Evolutionary conservation across 2,888 invertebrate genomes (phyloP).

Genomic region (Pelosia muscerda): DNA sequence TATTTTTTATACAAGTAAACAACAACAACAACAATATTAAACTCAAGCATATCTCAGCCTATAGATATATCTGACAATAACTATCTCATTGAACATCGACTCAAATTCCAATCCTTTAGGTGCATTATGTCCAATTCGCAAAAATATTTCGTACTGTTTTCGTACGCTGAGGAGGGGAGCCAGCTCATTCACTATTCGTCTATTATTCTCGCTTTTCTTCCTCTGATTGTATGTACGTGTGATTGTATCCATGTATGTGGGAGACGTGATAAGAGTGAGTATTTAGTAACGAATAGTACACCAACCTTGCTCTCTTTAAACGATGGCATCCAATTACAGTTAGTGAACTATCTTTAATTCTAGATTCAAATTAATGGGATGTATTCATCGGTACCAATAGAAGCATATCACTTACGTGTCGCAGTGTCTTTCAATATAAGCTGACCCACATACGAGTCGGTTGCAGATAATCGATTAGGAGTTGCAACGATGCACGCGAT

Average conservation of each 20-base stretch:
- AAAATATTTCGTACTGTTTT: neutral
- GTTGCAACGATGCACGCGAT: slow-evolving; percentile 67
- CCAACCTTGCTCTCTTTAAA: too few species aligned
- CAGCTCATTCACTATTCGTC: too few species aligned
- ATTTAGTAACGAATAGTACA: too few species aligned
- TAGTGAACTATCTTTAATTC: neutral
- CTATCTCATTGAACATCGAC: neutral
- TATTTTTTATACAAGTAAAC: neutral
- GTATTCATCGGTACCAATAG: slow-evolving; percentile 20
- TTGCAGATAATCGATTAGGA: slow-evolving; percentile 58
- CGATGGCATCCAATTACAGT: neutral
- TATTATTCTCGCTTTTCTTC: too few species aligned
- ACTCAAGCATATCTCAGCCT: neutral
- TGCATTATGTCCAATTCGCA: too few species aligned
- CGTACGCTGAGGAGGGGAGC: too few species aligned
- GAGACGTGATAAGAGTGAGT: too few species aligned
- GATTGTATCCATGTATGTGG: too few species aligned
- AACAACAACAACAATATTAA: too few species aligned
- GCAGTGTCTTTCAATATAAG: slow-evolving; percentile 61
- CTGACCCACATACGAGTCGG: slow-evolving; percentile 58
- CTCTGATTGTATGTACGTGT: too few species aligned
- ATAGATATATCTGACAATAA: neutral
- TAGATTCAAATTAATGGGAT: slow-evolving; percentile 9
- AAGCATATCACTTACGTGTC: slow-evolving; percentile 46
- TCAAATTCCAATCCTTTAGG: neutral